Evolutionary conservation across 2,888 invertebrate genomes (phyloP), one percentile per base, ranked within the genome.

Genomic region (Keiferia lycopersicella): DNA sequence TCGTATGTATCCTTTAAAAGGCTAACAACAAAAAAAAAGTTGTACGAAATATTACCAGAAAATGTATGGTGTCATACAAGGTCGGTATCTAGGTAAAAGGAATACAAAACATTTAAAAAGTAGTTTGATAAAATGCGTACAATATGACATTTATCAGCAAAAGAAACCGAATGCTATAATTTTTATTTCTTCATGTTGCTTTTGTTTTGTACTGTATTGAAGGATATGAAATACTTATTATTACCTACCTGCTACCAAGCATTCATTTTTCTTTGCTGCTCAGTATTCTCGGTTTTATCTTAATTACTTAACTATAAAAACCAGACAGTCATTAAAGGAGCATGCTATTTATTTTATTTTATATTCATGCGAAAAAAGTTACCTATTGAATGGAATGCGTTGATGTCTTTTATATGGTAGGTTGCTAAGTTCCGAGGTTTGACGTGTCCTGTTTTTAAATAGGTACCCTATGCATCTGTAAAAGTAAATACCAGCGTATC

Each of bases 361-460:
- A 11, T 48, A 12, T 20, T 51, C 18, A 51, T 53, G 20, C 22
- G 11, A 22, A 22, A 26, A 14, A 14, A 53, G 12, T 22, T 4
- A 53, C 14, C 22, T 26, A 26, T 26, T 12, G 18, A 53, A 53
- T 53, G 51, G 14, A 7, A 14, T 22, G 41, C 60, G 60, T 60
- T 60, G 60, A 60, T 60, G 60, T 60, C 60, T 60, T 60, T 60
- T 41, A 14, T 26, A 41, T 45, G 26, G 22, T 22, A n/a, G 41
- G 11, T 18, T 4, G 26, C 1, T 34, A 34, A 34, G 34, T 34
- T 7, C 34, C 10, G 34, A 7, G 34, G 34, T 34, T 34, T 34
- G 3, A 10, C 34, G 34, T 10, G 34, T 34, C 8, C 34, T 34
- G 34, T 34, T 34, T 34, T 34, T 34, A 8, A 8, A 34, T 34